A percentile compares a stretch with the other conserved stretches of the same genome.
phyloP scores from a whole-genome alignment of 2,888 invertebrate species.

The Gisinianus flammeolus region DNA sequence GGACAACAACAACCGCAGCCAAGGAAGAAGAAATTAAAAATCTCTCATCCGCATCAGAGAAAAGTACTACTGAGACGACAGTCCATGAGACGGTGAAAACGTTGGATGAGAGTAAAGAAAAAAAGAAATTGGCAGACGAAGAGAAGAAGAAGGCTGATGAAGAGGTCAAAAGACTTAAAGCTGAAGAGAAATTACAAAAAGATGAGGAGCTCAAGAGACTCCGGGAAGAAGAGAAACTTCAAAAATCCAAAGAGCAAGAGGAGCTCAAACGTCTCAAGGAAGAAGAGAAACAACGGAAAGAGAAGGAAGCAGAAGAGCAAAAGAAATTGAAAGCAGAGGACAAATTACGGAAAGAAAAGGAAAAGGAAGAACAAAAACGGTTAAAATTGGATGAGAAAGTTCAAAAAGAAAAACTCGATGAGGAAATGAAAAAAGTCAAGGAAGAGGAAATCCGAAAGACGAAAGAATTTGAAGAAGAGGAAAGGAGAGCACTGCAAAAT shows the following conservation, averaged over 20 bases:
- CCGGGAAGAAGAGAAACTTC: slow-evolving; percentile 37
- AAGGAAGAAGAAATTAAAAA: neutral
- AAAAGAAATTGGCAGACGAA: slow-evolving; percentile 64
- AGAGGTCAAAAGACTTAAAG: slow-evolving; percentile 60
- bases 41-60: neutral
- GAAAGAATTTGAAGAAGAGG: neutral
- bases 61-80: neutral
- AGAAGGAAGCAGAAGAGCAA: slow-evolving; percentile 37
- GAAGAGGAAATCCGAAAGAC: slow-evolving; percentile 15
- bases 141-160: slow-evolving; percentile 61
- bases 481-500: slow-evolving; percentile 3
- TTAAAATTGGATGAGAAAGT: slow-evolving; percentile 20
- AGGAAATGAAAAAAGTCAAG: neutral
- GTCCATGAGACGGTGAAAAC: neutral
- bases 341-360: slow-evolving; percentile 41
- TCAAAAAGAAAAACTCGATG: slow-evolving; percentile 14
- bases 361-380: slow-evolving; percentile 28
- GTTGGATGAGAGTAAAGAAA: slow-evolving; percentile 45
- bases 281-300: slow-evolving; percentile 43
- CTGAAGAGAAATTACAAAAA: slow-evolving; percentile 28
- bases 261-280: slow-evolving; percentile 40
- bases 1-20: neutral
- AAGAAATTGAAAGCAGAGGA: slow-evolving; percentile 61
- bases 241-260: slow-evolving; percentile 38
- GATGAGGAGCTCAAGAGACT: slow-evolving; percentile 38